Conservation (phyloP, 2,888 invertebrate species). For the Netelia fuscicornis region DNA sequence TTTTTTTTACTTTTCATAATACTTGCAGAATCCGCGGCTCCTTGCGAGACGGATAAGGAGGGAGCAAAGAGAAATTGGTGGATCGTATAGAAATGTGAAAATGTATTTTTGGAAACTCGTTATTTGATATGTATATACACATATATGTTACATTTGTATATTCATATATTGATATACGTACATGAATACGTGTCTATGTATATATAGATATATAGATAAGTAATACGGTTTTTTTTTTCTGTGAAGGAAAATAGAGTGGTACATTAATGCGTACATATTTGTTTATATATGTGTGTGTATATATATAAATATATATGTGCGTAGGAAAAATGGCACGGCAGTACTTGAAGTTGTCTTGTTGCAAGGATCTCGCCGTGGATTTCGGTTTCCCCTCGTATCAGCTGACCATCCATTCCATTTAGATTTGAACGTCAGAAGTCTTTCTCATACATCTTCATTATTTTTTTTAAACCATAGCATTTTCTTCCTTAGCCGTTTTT, state of each 20-base stretch:
- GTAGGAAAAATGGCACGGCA: slow-evolving; percentile 44
- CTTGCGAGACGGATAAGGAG: neutral
- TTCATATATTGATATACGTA: slow-evolving; percentile 4
- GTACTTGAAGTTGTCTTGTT: slow-evolving; percentile 78
- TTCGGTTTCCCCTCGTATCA: slow-evolving; percentile 32
- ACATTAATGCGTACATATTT: slow-evolving; percentile 45
- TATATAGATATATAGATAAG: neutral
- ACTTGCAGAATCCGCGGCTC: neutral
- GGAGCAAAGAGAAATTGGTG: neutral
- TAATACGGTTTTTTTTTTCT: slow-evolving; percentile 13
- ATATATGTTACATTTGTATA: neutral
- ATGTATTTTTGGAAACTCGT: neutral
- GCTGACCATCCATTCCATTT: slow-evolving; percentile 47
- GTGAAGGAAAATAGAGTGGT: slow-evolving; percentile 45
- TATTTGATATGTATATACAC: neutral
- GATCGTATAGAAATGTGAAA: neutral
- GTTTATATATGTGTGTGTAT: slow-evolving; percentile 42
- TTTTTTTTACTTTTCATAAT: neutral
- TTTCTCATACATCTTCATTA: slow-evolving; percentile 7
- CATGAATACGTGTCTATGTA: slow-evolving; percentile 5
- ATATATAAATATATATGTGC: slow-evolving; percentile 22
- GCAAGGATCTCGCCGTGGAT: slow-evolving; percentile 71
- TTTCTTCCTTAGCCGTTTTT: neutral
- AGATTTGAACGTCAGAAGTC: slow-evolving; percentile 34
- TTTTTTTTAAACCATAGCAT: slow-evolving; percentile 23